Evolutionary conservation across 2,113 vertebrate genomes (phyloP), one percentile per base, ranked within the genome.

Genomic region (Calyptommatus sinebrachiatus): DNA sequence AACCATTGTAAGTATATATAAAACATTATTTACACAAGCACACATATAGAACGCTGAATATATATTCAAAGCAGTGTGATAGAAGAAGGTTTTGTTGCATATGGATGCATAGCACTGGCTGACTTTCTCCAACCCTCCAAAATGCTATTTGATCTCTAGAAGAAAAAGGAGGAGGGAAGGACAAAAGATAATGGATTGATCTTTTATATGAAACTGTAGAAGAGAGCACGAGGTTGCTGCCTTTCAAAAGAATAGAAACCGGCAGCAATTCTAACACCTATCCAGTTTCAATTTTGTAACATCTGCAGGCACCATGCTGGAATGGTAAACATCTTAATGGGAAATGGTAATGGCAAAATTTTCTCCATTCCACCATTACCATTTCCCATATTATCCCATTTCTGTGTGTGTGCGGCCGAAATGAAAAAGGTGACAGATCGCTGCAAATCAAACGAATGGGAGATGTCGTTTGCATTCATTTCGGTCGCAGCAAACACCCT

Each of bases 271-370:
- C 82, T 93, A 94, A 87, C 91, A 92, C 90, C 90, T 94, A 88
- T 87, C 89, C 88, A 85, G 86, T 91, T 93, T 91, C 93, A 94
- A 93, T 95, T 95, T 93, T 88, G 87, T 84, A 93, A 91, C 87
- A 91, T 92, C 89, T 92, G 89, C 91, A 93, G 90, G 85, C 88
- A 88, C 91, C 91, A 11, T 81, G 85, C 87, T 90, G 90, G 84
- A 93, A 93, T 90, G 86, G 89, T 93, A 95, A 94, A 94, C 93
- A 94, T 94, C 92, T 94, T 94, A 95, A 94, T 93, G 53, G 53
- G 53, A 57, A 57, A 57, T 57, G 53, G 53, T 57, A 57, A 57
- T 57, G 94, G 90, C 53, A 90, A 87, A 86, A 28, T 65, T 89
- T 90, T 91, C 87, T 92, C 91, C 91, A 92, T 87, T 92, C 95